Percentiles rank a stretch among this genome's conserved stretches.
Conservation (phyloP, 2,888 invertebrate species). For the Cryptosula pallasiana region DNA sequence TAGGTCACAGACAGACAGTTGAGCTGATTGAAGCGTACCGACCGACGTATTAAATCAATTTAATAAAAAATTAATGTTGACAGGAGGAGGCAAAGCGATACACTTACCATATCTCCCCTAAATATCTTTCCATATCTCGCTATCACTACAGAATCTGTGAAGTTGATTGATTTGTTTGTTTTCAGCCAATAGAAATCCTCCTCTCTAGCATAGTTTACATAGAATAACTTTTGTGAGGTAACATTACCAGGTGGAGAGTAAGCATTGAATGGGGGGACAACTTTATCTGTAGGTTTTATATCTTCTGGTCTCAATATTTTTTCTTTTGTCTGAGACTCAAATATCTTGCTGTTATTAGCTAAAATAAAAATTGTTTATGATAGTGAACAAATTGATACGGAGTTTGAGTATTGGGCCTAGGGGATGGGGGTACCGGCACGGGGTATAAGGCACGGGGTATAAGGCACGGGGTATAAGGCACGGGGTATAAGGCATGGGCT, state of each 20-base stretch:
- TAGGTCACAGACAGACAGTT: no score
- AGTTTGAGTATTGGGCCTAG: no score
- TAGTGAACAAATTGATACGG: no score
- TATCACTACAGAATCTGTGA: slow-evolving; percentile 55
- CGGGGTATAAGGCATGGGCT: no score
- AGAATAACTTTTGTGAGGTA: slow-evolving; percentile 40
- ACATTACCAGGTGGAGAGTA: slow-evolving; percentile 37
- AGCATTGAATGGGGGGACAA: slow-evolving; percentile 42
- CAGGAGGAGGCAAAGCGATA: no score
- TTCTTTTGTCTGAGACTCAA: slow-evolving; percentile 31
- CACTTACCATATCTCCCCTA: slow-evolving; percentile 55
- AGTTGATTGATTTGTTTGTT: slow-evolving; percentile 37
- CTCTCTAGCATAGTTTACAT: slow-evolving; percentile 54
- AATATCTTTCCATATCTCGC: slow-evolving; percentile 57
- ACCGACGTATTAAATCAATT: no score
- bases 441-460: no score
- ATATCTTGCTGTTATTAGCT: neutral
- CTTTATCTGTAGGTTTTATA: slow-evolving; percentile 35
- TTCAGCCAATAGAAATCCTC: slow-evolving; percentile 51
- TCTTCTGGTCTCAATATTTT: slow-evolving; percentile 36
- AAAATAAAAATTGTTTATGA: no score
- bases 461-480: no score
- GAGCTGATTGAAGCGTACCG: no score
- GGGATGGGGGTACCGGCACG: no score
- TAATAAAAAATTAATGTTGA: no score